These are phyloP conservation scores for Thymelicus sylvestris DNA, from an alignment of 2,888 invertebrate genomes.

Conservation along the genomic window DNA sequence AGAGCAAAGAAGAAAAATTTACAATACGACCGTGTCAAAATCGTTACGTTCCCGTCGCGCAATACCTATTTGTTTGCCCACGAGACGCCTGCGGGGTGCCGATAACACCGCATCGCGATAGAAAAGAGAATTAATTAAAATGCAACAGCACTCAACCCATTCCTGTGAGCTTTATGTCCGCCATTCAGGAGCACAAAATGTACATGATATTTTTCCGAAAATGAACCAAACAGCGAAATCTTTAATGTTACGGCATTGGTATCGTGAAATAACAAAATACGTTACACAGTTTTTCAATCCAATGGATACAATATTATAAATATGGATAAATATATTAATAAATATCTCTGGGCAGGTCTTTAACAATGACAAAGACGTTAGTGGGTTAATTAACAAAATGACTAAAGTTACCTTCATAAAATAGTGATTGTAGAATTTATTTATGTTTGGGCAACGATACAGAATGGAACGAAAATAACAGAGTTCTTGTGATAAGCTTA, in stretches of 20 bases:
- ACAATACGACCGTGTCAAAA: slow-evolving; percentile 70
- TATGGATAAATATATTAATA: too few relatives aligned
- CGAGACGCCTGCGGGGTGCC: slow-evolving; percentile 71
- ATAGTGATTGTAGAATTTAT: too few relatives aligned
- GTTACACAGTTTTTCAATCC: too few relatives aligned
- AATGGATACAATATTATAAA: too few relatives aligned
- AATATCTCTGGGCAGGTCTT: too few relatives aligned
- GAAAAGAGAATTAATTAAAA: slow-evolving; percentile 84
- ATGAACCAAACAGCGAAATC: slow-evolving; percentile 42
- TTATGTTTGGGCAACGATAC: too few relatives aligned
- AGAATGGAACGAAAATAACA: too few relatives aligned
- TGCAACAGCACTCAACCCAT: slow-evolving; percentile 80
- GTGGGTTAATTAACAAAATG: too few relatives aligned
- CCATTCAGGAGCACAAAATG: slow-evolving; percentile 48
- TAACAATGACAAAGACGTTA: too few relatives aligned
- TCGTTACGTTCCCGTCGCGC: slow-evolving; percentile 64
- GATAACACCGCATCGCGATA: slow-evolving; percentile 81
- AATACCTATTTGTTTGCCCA: slow-evolving; percentile 77
- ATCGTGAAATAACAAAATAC: background rate
- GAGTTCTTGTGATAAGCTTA: too few relatives aligned
- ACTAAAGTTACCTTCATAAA: too few relatives aligned
- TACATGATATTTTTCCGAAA: slow-evolving; percentile 58
- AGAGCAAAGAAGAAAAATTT: slow-evolving; percentile 54
- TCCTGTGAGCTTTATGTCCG: slow-evolving; percentile 69
- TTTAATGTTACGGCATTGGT: slow-evolving; percentile 21